Base-by-base conservation (phyloP, 2,797 vertebrate genomes). In the Scomberomorus guttatus region DNA sequence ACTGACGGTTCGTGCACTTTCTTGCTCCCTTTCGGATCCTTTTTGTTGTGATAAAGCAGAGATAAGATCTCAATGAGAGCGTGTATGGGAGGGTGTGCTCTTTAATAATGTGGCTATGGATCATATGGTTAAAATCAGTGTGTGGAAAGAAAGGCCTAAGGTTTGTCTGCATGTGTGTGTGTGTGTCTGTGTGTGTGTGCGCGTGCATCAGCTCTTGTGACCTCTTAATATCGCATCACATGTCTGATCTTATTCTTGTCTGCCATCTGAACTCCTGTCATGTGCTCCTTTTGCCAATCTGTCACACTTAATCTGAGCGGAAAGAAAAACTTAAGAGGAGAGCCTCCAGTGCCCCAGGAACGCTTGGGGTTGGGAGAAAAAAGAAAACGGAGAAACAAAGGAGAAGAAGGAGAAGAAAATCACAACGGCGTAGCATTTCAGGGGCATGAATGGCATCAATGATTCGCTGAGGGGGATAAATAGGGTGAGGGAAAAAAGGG, bases 201-300 rank as follows among this genome's bases (percentile, higher is more conserved):
- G 79, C 14, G 82, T n/a, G 72, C 66, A 59, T 84, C 85, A 89
- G 91, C 92, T 89, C 94, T 92, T 90, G 87, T 95, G 95, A 95
- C 93, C 95, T 93, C 91, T 93, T 94, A 94, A 95, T 95, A 95
- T 95, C 92, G 20, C 93, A 93, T 95, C 94, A 94, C 95, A 95
- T 95, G 95, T 94, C 94, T 92, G 93, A 94, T 94, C 92, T 93
- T 92, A 93, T 95, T 95, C 93, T 90, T 86, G 91, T 94, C 94
- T 94, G 92, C 93, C 87, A 90, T 95, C 60, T 92, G 93, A 95
- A 92, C 93, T 92, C 87, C 91, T 90, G 93, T 95, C 94, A 95
- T 95, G 95, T 92, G 94, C 92, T 94, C 85, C 89, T 88, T 94
- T 93, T 93, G 91, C 92, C 91, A 92, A 94, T 94, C 93, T 94